phyloP scores from a whole-genome alignment of 2,888 invertebrate genomes.

The Digitonthophagus gazella region DNA sequence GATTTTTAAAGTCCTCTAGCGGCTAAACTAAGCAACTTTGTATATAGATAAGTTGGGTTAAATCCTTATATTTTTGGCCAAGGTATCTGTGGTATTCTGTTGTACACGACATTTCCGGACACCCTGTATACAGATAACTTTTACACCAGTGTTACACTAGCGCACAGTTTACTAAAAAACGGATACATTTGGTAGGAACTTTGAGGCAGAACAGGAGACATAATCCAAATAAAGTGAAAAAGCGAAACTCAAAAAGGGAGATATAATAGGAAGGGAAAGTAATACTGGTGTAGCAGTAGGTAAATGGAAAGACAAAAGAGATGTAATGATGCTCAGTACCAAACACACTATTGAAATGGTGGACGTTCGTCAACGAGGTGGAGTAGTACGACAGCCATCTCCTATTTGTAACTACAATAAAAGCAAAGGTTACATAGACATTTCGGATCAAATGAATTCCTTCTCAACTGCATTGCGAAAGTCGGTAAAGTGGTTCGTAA shows the following conservation, averaged over 20 bases:
- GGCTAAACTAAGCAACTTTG: too few relatives aligned
- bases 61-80: too few relatives aligned
- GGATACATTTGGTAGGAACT: slow-evolving; percentile 39
- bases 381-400: background rate
- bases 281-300: background rate
- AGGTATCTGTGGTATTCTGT: too few relatives aligned
- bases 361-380: background rate
- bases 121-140: slow-evolving; percentile 36
- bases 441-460: slow-evolving; percentile 1
- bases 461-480: background rate
- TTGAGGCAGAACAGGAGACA: slow-evolving; percentile 36
- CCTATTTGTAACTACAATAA: background rate
- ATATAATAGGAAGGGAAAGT: slow-evolving; percentile 8
- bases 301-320: slow-evolving; percentile 19
- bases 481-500: background rate
- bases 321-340: slow-evolving; percentile 12
- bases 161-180: slow-evolving; percentile 30
- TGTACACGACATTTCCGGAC: too few relatives aligned
- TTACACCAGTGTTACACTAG: slow-evolving; percentile 35
- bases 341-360: slow-evolving; percentile 8
- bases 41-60: too few relatives aligned
- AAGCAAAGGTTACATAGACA: background rate
- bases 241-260: slow-evolving; percentile 14
- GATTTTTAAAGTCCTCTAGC: too few relatives aligned
- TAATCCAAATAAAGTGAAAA: slow-evolving; percentile 14